Base-by-base conservation (phyloP, 2,113 vertebrate species). In the Falco punctatus region DNA sequence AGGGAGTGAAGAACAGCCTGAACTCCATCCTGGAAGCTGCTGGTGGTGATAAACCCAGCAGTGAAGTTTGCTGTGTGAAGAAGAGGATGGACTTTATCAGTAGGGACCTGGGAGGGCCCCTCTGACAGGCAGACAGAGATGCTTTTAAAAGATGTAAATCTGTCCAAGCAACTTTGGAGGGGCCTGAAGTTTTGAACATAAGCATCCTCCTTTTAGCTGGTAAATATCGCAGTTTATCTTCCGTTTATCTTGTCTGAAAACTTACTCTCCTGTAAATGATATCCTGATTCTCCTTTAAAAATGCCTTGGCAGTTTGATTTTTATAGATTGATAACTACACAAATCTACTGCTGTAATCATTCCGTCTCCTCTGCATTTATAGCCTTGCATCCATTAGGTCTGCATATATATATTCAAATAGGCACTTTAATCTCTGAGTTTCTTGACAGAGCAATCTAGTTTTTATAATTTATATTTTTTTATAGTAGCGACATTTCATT, bases 381-480 rank as follows among this genome's bases (percentile, higher is more conserved):
- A 81, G 64, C 65, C 7, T 73, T 70, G 46, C 59, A 57, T 57
- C 40, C 73, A 74, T 94, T 94, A 90, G 49, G 13, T 90, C 69
- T 81, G 73, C 81, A 73, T 59, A 72, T 32, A 75, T 77, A 46
- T 59, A 64, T 69, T 90, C 65, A 78, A 81, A 90, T 57, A 57
- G 33, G 55, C 59, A 44, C 51, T 81, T 85, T 28, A 70, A 65
- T 66, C n/a, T 78, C 82, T 20, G 54, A 44, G 57, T 65, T 77
- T 90, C 59, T 65, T 92, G 69, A 84, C 74, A 88, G 65, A 90
- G 51, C 44, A 90, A 90, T 66, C 51, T 21, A 61, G 61, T 92
- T 90, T 92, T 65, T 90, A 32, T 81, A 88, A 81, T 90, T 92
- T 85, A 59, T 72, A 33, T 73, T 83, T 93, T 77, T 88, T 85